These are phyloP conservation scores for Synergus gifuensis DNA, from an alignment of 2,888 invertebrate genomes.

Conservation along the genomic window DNA sequence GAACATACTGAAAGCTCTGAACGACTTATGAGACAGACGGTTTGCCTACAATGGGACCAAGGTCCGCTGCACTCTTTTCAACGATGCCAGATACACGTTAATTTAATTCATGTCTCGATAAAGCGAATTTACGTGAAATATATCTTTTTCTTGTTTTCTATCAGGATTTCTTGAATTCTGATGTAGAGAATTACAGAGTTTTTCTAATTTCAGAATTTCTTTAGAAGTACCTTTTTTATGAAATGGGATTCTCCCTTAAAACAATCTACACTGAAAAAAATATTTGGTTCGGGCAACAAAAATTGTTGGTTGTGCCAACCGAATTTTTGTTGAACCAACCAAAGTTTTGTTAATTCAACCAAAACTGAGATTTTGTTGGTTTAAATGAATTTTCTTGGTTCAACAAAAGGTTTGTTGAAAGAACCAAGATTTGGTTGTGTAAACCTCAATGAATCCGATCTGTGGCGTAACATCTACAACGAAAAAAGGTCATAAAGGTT, in stretches of 20 bases:
- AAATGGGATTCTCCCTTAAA: not conserved
- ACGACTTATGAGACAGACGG: slow-evolving; percentile 4
- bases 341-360: too few species aligned
- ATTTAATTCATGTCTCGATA: slow-evolving; percentile 28
- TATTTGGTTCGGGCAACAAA: too few species aligned
- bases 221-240: too few species aligned
- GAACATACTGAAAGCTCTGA: slow-evolving; percentile 15
- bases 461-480: not conserved
- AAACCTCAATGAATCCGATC: not conserved
- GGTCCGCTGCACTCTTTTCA: not conserved
- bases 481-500: not conserved
- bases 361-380: too few species aligned
- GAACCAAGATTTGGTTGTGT: too few species aligned
- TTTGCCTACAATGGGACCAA: slow-evolving; percentile 8
- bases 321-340: too few species aligned
- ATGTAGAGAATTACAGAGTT: not conserved
- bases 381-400: too few species aligned
- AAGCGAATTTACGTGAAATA: slow-evolving; percentile 15
- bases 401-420: too few species aligned
- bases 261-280: too few species aligned
- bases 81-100: not conserved
- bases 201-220: not conserved
- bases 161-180: slow-evolving; percentile 4
- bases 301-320: too few species aligned
- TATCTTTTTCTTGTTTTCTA: not conserved